Conservation (phyloP, 2,888 invertebrate species). For the Oegoconia quadripuncta region DNA sequence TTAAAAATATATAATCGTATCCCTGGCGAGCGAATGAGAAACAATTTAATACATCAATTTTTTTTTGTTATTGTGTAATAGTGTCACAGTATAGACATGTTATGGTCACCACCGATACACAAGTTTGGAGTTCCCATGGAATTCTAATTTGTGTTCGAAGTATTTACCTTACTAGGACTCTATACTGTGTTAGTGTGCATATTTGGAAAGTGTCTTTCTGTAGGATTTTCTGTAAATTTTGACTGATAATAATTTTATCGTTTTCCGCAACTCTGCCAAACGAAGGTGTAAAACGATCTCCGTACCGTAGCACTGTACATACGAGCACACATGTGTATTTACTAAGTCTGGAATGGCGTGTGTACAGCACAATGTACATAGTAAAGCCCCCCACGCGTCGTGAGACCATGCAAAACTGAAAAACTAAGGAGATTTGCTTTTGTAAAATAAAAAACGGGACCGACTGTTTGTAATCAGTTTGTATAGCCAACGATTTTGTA, state of each 20-base stretch:
- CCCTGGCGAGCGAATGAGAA: slow-evolving; percentile 59
- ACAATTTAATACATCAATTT: slow-evolving; percentile 74
- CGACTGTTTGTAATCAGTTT: too few relatives aligned
- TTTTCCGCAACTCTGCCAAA: neutral
- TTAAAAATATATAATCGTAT: slow-evolving; percentile 35
- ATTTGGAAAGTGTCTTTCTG: slow-evolving; percentile 13
- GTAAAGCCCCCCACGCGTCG: too few relatives aligned
- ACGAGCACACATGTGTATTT: too few relatives aligned
- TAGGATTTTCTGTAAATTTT: slow-evolving; percentile 23
- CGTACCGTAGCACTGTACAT: slow-evolving; percentile 61
- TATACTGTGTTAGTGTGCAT: slow-evolving; percentile 6
- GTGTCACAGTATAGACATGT: neutral
- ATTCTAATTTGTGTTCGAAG: too few relatives aligned
- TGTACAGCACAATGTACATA: too few relatives aligned
- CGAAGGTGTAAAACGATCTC: slow-evolving; percentile 17
- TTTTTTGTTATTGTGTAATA: slow-evolving; percentile 22
- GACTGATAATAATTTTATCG: slow-evolving; percentile 20
- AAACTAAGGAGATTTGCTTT: too few relatives aligned
- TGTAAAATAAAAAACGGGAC: too few relatives aligned
- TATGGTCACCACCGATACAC: neutral
- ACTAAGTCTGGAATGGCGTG: too few relatives aligned
- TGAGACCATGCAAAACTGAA: too few relatives aligned
- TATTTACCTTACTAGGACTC: too few relatives aligned
- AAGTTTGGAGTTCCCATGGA: too few relatives aligned
- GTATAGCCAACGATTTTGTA: too few relatives aligned